Conservation (phyloP, 92 coral and sea anemone species). For the Bergia puertoricense region DNA sequence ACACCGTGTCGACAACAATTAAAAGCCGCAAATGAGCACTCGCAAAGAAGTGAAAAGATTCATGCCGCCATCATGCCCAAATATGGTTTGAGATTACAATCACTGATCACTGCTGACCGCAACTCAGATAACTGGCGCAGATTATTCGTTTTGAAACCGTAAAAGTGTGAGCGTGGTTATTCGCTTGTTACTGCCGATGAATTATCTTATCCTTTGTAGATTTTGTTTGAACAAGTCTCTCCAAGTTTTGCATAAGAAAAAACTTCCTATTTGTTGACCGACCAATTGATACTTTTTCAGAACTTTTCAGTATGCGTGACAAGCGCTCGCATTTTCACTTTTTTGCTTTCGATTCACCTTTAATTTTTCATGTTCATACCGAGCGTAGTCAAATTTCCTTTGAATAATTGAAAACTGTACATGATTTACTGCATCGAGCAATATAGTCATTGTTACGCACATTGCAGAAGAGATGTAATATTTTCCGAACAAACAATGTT, state of each 20-base stretch:
- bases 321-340: neutral
- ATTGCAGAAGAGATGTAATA: neutral
- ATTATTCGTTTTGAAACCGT: too few relatives aligned
- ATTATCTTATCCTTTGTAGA: too few relatives aligned
- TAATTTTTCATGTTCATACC: neutral
- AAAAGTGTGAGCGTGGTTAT: neutral
- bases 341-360: neutral
- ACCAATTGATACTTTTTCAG: too few relatives aligned
- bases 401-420: neutral
- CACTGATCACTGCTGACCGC: constrained; percentile 20
- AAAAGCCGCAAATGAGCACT: neutral
- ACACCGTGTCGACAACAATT: constrained; percentile 2
- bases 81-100: neutral
- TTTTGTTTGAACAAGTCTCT: neutral
- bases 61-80: neutral
- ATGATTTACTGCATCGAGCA: neutral
- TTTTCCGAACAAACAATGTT: neutral
- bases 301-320: too few relatives aligned
- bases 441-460: neutral
- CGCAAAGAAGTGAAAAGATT: neutral
- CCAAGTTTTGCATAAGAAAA: neutral
- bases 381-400: neutral
- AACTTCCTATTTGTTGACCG: too few relatives aligned
- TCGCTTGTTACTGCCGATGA: neutral
- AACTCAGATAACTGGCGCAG: neutral